Evolutionary conservation across 2,888 invertebrate genomes (phyloP), one percentile per base, ranked within the genome.

Genomic region (Yponomeuta evonymella): DNA sequence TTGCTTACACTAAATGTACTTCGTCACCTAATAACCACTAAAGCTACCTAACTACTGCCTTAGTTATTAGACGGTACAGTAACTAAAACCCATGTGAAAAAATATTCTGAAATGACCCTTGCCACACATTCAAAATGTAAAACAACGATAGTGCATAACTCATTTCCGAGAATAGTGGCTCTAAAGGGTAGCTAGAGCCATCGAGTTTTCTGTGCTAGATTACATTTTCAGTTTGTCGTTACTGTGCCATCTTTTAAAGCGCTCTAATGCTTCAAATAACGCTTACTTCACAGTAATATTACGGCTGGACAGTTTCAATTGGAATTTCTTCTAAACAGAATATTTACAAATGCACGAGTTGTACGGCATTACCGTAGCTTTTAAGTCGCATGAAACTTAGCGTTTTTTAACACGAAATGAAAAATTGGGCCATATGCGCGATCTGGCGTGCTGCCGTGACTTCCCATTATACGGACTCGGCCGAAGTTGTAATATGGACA

Each of bases 1-100:
- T 79, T 78, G 78, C 89, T 87, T 88, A 88, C 77, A 78, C 84
- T 87, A 83, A 74, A 79, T 86, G 84, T 87, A 88, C 87, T 87
- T 86, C 73, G 74, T 75, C 73, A 70, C 74, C 77, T 78, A 77
- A 70, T 72, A 72, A 48, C 73, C 72, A 72, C 65, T 71, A 29
- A 66, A 63, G 33, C 70, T 66, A 66, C 15, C 65, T 70, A 23
- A 23, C 23, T 23, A 66, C 30, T 15, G 29, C 51, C 51, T 15
- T 58, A 58, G 51, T 58, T 12, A 15, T 58, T 1, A 58, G 12
- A 58, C 15, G 15, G 51, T 15, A 58, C 51, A 58, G 51, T 58
- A 58, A 58, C 51, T 15, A 51, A 12, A 12, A 58, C 15, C 51
- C 12, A 58, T 43, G 43, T 43, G 8, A 8, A 43, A 43, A 43